Evolutionary conservation across 1,140 invertebrate genomes (phyloP), one percentile per base, ranked within the genome.

Genomic region (Homarus americanus): DNA sequence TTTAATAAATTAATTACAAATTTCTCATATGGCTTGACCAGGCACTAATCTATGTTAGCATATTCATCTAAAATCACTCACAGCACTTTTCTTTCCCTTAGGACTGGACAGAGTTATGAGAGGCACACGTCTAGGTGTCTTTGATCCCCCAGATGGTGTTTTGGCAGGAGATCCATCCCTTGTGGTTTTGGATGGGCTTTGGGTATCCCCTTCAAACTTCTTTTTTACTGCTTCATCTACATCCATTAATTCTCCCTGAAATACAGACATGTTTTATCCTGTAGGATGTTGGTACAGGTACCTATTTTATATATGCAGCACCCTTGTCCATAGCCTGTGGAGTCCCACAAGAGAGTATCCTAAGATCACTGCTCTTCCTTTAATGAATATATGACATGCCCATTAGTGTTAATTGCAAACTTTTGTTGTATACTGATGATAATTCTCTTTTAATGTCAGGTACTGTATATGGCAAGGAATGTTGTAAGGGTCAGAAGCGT

Each of bases 111-210:
- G 78, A 10, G 91, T 92, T 32, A 93, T 92, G 32, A 92, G 91
- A 9, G 96, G 95, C 1, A 97, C 96, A 92, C 97, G 94, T 49
- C 96, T 82, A 93, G 96, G 96, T 0, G 96, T 96, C 94, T 95
- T 96, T 5, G 94, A 94, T n/a, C 93, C 92, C 0, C 92, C 93
- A 85, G 93, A 93, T 36, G 93, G 93, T 1, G 24, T 94, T 80
- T 7, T 92, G 17, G 28, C 91, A 63, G 38, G 93, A 93, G 88
- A 90, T 0, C n/a, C 34, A 32, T 75, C 72, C 36, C 72, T 89
- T 9, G 69, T 28, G 2, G 38, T 63, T 36, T 83, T 90, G 24
- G 72, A 3, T 32, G 88, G 72, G 34, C 66, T 90, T 12, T 63
- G 32, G 28, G 41, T 40, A 24, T 83, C 88, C 4, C 79, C 72